phyloP scores from a whole-genome alignment of 1,140 invertebrate species.

The Leguminivora glycinivorella region DNA sequence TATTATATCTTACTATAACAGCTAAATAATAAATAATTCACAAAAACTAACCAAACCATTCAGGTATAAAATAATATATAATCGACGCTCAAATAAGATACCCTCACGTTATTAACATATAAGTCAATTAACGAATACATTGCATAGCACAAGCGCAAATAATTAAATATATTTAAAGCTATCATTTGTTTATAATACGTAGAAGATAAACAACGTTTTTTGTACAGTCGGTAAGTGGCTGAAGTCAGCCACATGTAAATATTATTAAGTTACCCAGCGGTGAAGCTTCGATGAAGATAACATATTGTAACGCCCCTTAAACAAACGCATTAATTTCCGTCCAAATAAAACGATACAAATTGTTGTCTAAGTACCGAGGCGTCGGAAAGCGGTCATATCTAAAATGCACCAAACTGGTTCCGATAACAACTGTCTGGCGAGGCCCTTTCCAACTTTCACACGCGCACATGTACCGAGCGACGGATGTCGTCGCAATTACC shows the following conservation, averaged over 20 bases:
- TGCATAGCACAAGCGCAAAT: not conserved
- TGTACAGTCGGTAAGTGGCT: no score
- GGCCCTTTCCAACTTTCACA: constrained; percentile 67
- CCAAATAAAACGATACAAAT: constrained; percentile 52
- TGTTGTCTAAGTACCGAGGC: constrained; percentile 44
- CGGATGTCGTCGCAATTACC: constrained; percentile 73
- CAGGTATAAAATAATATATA: not conserved
- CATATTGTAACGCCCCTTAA: not conserved
- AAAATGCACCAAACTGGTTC: constrained; percentile 62
- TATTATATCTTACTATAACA: no score
- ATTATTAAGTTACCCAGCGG: not conserved
- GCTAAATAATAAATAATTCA: no score
- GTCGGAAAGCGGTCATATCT: constrained; percentile 65
- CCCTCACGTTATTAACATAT: not conserved
- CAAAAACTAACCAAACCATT: no score
- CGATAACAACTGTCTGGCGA: constrained; percentile 49
- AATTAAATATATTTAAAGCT: not conserved
- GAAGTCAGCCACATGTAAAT: not conserved
- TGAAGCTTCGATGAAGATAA: not conserved
- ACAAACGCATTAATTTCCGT: constrained; percentile 25
- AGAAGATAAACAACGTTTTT: not conserved
- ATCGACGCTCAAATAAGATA: not conserved
- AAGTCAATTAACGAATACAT: not conserved
- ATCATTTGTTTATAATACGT: not conserved
- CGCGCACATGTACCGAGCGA: constrained; percentile 56